phyloP scores from a whole-genome alignment of 2,113 vertebrate species.

The Macquaria australasica region DNA sequence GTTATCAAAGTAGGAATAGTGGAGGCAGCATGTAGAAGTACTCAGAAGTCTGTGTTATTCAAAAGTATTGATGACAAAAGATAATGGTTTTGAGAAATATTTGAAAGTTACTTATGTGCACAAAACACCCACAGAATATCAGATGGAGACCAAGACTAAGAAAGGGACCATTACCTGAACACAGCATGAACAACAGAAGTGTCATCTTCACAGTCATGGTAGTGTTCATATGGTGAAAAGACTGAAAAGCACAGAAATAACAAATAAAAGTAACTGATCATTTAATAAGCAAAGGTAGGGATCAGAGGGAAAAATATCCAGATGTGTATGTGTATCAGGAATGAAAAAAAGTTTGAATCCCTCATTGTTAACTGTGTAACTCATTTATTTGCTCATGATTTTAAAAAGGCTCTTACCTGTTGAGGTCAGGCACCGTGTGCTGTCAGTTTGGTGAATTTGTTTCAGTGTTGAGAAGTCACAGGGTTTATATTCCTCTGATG shows the following conservation, averaged over 20 bases:
- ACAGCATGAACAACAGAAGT: conserved; percentile 36
- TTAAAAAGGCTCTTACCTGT: conserved; percentile 48
- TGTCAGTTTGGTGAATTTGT: neutral
- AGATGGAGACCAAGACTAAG: neutral
- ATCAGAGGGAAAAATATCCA: neutral
- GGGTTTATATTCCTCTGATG: neutral
- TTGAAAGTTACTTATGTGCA: neutral
- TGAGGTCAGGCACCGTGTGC: neutral
- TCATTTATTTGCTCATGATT: neutral
- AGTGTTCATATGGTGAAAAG: neutral
- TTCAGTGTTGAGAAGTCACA: neutral
- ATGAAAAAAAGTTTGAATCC: neutral
- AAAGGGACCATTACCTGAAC: conserved; percentile 45
- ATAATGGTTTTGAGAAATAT: neutral
- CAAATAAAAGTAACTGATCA: neutral
- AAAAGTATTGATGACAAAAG: neutral
- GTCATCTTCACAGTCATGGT: neutral
- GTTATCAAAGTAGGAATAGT: neutral
- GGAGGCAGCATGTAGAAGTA: neutral
- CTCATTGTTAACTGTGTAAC: neutral
- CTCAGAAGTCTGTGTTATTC: neutral
- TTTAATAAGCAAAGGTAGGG: neutral
- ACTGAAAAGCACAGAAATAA: neutral
- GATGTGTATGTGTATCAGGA: neutral
- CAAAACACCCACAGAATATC: neutral